These are phyloP conservation scores for Carettochelys insculpta DNA, from an alignment of 2,113 vertebrate species.

Conservation along the genomic window DNA sequence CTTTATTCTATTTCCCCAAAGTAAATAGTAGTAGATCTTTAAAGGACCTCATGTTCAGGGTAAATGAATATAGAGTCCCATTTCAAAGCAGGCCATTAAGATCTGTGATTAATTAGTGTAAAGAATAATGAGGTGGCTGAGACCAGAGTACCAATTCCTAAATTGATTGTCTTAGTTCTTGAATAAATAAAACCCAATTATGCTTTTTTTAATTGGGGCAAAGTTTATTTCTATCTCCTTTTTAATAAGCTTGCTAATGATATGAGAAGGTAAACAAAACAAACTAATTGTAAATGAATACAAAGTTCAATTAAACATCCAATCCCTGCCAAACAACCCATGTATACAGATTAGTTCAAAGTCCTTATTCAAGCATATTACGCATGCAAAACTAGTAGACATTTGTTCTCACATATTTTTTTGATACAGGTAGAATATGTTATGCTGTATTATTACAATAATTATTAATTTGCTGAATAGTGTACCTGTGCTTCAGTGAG, in stretches of 20 bases:
- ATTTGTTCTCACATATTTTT: background rate
- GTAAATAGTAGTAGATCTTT: slow-evolving; percentile 11
- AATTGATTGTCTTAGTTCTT: slow-evolving; percentile 69
- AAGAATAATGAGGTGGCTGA: slow-evolving; percentile 70
- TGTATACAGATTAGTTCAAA: slow-evolving; percentile 55
- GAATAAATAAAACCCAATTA: slow-evolving; percentile 78
- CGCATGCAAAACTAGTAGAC: slow-evolving; percentile 9
- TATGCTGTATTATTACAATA: background rate
- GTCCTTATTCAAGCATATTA: slow-evolving; percentile 39
- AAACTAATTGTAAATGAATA: slow-evolving; percentile 63
- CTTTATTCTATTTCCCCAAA: background rate
- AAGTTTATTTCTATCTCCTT: slow-evolving; percentile 71
- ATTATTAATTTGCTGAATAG: background rate
- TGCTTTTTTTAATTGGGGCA: slow-evolving; percentile 70
- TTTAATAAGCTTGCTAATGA: slow-evolving; percentile 71
- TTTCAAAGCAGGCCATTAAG: slow-evolving; percentile 59
- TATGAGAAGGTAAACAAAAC: slow-evolving; percentile 70
- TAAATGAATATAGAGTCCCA: slow-evolving; percentile 19
- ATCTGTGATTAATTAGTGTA: slow-evolving; percentile 66
- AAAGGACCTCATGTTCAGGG: slow-evolving; percentile 8
- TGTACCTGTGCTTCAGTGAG: background rate
- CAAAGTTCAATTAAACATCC: slow-evolving; percentile 66
- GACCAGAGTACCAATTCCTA: slow-evolving; percentile 62
- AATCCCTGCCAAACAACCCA: slow-evolving; percentile 45
- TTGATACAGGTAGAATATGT: background rate